Base-by-base conservation (phyloP, 53 echinoderm and acorn worm species). In the Antedon mediterranea region DNA sequence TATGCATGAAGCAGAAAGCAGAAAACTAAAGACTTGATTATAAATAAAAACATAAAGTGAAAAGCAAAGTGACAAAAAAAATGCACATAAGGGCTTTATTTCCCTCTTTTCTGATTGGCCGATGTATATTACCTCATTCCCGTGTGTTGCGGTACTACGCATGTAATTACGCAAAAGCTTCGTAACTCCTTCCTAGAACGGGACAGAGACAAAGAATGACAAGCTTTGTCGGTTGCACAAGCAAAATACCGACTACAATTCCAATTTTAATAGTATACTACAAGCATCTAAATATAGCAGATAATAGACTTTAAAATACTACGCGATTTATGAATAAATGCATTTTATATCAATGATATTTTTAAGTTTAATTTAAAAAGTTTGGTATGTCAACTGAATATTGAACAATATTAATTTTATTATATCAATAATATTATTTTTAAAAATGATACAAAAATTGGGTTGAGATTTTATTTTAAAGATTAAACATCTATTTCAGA, bases 81-180 rank as follows among this genome's bases (percentile, higher is more conserved):
- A 13, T 41, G 57, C 57, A 57, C 57, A 15, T 3, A 1, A 18
- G 9, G 57, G 57, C n/a, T 57, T 57, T 57, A 18, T 57, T 57
- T 57, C 57, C 57, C 37, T 6, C 15, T 11, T 57, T 57, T 57
- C 26, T 57, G 57, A 57, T 18, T 57, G 57, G 57, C 57, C 57
- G 20, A 23, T 57, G 9, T 57, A 57, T 57, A 32, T 91, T 88
- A 91, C 91, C 91, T 91, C 91, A 79, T 91, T 88, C 81, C 88
- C 91, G 88, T 78, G 78, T 83, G 83, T 79, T 72, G 91, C 83
- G 80, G 94, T 81, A 79, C 85, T 89, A 76, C 91, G 89, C 85
- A 94, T 89, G 80, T 94, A 89, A 87, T 91, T 94, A 83, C 87
- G 94, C 87, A 94, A 89, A 77, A 94, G 94, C 91, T 91, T 91